Conservation (phyloP, 2,113 vertebrate species). For the cat (Felis catus) region F.catus_Fca126_mat1.0 CM031424.1:27991001-27991500, state of each 20-base stretch:
- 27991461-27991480: neutral
- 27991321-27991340: neutral
- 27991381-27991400: neutral
- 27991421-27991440: neutral
- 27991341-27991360: neutral
- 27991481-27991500: neutral
- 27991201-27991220: neutral
- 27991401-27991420: neutral
- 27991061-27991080: neutral
- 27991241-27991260: neutral
- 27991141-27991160: neutral
- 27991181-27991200: neutral
- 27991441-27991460: no score
- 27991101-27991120: neutral
- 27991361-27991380: neutral
- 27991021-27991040: neutral
- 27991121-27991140: fast-evolving
- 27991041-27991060: neutral
- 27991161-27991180: neutral
- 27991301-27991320: neutral
- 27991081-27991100: neutral
- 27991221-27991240: neutral
- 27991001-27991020: neutral
- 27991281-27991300: neutral
- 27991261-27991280: neutral